Evolutionary conservation across 2,888 invertebrate species (phyloP).

Genomic region (Spialia ferax): DNA sequence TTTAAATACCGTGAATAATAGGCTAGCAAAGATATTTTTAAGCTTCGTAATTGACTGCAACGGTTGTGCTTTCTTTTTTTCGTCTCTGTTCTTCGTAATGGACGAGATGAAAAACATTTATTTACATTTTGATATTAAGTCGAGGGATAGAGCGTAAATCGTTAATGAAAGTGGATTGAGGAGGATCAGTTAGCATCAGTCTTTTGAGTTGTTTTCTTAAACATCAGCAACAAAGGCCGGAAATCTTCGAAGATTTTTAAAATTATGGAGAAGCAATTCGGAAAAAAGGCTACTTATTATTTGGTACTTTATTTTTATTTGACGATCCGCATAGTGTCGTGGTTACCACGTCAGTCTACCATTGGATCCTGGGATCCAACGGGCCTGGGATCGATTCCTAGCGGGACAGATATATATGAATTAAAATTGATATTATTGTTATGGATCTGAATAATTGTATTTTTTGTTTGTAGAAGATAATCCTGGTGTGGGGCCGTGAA

Average conservation of each 20-base stretch:
- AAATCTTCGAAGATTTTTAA: background rate
- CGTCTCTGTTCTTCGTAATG: conserved; percentile 57
- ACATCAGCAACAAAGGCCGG: background rate
- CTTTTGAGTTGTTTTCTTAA: conserved; percentile 50
- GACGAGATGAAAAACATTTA: conserved; percentile 65
- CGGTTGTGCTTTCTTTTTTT: conserved; percentile 59
- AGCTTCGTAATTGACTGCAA: conserved; percentile 78
- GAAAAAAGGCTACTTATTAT: background rate
- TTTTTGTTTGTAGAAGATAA: too few relatives aligned
- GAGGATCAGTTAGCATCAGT: conserved; percentile 57
- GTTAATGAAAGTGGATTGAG: conserved; percentile 68
- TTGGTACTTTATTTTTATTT: background rate
- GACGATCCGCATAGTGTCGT: background rate
- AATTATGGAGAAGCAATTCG: background rate
- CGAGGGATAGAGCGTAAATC: conserved; percentile 62
- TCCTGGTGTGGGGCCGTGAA: too few relatives aligned
- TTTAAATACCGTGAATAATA: conserved; percentile 70
- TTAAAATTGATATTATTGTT: too few relatives aligned
- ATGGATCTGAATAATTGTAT: too few relatives aligned
- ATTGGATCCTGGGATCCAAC: too few relatives aligned
- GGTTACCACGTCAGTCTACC: too few relatives aligned
- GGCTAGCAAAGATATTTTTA: conserved; percentile 78
- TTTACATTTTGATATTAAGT: conserved; percentile 66
- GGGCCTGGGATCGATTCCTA: too few relatives aligned
- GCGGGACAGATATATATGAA: too few relatives aligned